phyloP scores from a whole-genome alignment of 2,113 vertebrate species.

The Crotalus viridis region DNA sequence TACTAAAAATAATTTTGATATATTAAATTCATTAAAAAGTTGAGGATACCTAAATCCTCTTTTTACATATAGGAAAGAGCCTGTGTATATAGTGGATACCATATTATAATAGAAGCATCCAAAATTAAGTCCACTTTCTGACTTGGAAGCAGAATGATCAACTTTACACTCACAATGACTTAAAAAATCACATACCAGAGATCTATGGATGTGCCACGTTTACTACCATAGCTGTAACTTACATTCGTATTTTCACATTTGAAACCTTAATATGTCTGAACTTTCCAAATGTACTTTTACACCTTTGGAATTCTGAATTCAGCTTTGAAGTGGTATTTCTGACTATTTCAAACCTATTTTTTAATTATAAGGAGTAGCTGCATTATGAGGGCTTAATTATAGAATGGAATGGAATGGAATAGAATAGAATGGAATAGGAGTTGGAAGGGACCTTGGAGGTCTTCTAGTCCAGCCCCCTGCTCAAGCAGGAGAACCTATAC shows the following conservation, averaged over 20 bases:
- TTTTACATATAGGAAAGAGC: neutral
- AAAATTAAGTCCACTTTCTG: too few relatives aligned
- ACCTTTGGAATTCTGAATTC: neutral
- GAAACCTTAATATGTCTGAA: neutral
- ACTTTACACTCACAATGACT: too few relatives aligned
- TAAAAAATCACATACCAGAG: neutral
- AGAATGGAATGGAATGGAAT: too few relatives aligned
- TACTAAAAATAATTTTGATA: neutral
- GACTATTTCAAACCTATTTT: neutral
- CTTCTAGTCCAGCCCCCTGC: too few relatives aligned
- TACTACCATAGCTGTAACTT: neutral
- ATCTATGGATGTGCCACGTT: neutral
- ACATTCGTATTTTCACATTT: too few relatives aligned
- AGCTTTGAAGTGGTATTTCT: neutral
- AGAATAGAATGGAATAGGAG: too few relatives aligned
- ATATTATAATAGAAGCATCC: too few relatives aligned
- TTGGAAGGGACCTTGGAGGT: too few relatives aligned
- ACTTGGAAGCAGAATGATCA: too few relatives aligned
- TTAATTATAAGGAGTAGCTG: neutral
- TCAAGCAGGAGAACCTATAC: too few relatives aligned
- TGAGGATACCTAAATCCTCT: too few relatives aligned
- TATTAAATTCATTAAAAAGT: too few relatives aligned
- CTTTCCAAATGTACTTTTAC: neutral
- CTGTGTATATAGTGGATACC: neutral
- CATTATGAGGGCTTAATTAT: neutral